Evolutionary conservation across 2,113 vertebrate species (phyloP), one percentile per base, ranked within the genome.

Genomic region (Lagopus leucura): DNA sequence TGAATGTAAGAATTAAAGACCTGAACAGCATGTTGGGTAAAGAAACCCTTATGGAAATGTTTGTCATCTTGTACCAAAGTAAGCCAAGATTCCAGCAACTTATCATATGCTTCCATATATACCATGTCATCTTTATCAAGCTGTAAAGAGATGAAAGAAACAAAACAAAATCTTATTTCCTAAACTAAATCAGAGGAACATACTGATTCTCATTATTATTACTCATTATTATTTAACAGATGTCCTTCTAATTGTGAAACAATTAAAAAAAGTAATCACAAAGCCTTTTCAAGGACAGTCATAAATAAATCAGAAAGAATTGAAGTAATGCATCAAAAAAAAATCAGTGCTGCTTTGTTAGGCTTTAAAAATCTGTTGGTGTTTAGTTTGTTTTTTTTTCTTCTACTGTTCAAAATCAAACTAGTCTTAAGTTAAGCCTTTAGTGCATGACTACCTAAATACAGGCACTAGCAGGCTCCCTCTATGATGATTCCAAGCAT

Each of bases 1-100:
- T 99, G 99, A 95, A 99, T 99, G 94, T 99, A 99, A 32, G 99
- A 99, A 98, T 99, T 99, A 97, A 99, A 99, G 94, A 99, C 99
- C 97, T 99, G 99, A 95, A 99, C 97, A 42, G 99, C 99, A n/a
- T 99, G 99, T 94, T 99, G 99, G 45, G 99, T 98, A 67, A 99
- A 99, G 96, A 99, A 99, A 95, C 99, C 99, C 45, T 99, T 99
- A 77, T 99, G 99, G 89, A 99, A 99, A 95, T 99, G 99, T 96
- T 99, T 99, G 86, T 99, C 98, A 75, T 99, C 99, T 98, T 99
- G 99, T 30, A 99, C 99, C 80, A 99, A 98, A 30, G 98, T 99
- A 66, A 99, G 98, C 99, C 99, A 99, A 32, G 99, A 99, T 96
- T 99, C 99, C 96, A 99, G 96, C 80, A 99, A 97, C 92, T 99